Percentiles rank a stretch among this genome's conserved stretches.
These are phyloP conservation scores for Rissa tridactyla DNA, from an alignment of 2,113 vertebrate species.

Conservation along the genomic window DNA sequence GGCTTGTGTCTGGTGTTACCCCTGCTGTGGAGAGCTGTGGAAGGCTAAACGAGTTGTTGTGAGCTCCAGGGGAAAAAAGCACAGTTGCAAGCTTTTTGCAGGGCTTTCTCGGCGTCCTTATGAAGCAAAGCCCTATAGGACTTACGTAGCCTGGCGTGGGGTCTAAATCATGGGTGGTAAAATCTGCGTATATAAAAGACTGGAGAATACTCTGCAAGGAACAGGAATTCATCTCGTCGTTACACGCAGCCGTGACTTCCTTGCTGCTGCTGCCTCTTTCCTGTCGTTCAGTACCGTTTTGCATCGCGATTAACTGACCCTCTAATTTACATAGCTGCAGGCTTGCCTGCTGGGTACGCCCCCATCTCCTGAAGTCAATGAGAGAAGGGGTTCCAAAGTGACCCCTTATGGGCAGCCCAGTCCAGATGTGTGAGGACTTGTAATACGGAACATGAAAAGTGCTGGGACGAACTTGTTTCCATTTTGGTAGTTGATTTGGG, in stretches of 20 bases:
- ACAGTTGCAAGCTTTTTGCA: neutral
- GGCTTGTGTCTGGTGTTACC: neutral
- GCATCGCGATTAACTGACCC: neutral
- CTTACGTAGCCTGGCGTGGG: fast-evolving
- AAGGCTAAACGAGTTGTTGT: fast-evolving
- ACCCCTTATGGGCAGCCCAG: neutral
- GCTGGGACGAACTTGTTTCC: neutral
- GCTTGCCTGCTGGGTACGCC: neutral
- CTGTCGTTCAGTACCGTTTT: neutral
- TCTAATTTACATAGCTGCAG: neutral
- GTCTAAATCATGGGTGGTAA: neutral
- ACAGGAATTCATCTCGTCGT: neutral
- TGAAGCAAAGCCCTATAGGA: neutral
- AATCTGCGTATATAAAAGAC: neutral
- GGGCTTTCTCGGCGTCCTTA: neutral
- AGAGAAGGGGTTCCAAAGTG: neutral
- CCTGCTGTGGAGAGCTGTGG: neutral
- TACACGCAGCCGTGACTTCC: neutral
- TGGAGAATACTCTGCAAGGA: neutral
- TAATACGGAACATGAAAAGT: neutral
- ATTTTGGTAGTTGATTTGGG: neutral
- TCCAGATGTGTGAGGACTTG: neutral
- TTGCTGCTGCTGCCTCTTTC: neutral
- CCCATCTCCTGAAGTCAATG: neutral
- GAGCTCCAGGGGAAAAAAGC: neutral